Evolutionary conservation across 2,113 vertebrate genomes (phyloP), one percentile per base, ranked within the genome.

Genomic region (Prochilodus magdalenae): DNA sequence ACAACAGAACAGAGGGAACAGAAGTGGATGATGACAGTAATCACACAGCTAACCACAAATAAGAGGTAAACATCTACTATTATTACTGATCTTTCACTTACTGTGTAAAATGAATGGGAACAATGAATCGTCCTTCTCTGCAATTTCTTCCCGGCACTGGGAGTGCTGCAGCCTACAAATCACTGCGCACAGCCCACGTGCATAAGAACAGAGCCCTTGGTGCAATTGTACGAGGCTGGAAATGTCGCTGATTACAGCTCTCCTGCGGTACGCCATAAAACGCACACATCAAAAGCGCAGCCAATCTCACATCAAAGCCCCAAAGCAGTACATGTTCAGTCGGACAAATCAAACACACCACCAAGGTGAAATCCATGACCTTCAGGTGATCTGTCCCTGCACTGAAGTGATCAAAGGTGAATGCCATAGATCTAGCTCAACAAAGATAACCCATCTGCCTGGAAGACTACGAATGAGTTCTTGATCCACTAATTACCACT

Each of bases 11-110:
- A 60, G 20, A 29, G 67, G 24, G 16, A 55, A 33, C 14, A 62
- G 44, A 81, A 67, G 79, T 59, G 62, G 24, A 75, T 75, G 71
- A 81, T 81, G 62, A 81, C 47, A 44, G 62, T 65, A 65, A 81
- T 75, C 71, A 40, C n/a, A 66, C 49, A 44, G 24, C 60, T 44
- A 67, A 44, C 22, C 72, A 75, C 11, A 75, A 81, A 73, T 62
- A 73, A 62, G 36, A 49, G 33, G 40, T 73, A 73, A 80, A 80
- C 57, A 65, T 73, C 44, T 2, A 49, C 47, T 29, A 74, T 55
- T 30, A 67, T 55, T 66, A 81, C n/a, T 53, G n/a, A 18, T 60
- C 24, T 67, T 73, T 74, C 55, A 44, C 22, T 29, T 81, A 81
- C 63, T 57, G 47, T 67, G 62, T 26, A 55, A 81, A 81, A 67